Base-by-base conservation (phyloP, 2,888 invertebrate species). In the Lamellibrachia columna region DNA sequence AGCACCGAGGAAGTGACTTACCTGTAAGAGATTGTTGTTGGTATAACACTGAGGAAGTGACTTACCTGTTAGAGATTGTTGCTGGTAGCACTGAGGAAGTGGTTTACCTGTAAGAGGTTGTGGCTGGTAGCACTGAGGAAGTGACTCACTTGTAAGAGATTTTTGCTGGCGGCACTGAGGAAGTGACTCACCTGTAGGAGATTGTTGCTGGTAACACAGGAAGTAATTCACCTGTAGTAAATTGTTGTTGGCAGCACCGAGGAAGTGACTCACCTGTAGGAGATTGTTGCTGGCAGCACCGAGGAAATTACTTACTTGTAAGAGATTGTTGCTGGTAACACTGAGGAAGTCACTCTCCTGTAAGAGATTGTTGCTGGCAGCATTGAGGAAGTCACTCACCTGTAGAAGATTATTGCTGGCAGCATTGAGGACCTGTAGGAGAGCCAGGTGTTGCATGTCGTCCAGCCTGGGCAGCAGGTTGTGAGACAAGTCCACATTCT, bases 21-120 rank as follows among this genome's bases (percentile, higher is more conserved):
- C 96, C 95, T 96, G 94, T 40, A 95, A 93, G 7, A 96, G 92
- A 93, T 95, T 96, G 93, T 96, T 96, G 52, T 94, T 93, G 8
- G 95, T 28, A 28, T 28, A 7, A 95, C 94, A 92, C 95, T 93
- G 15, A 96, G 94, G n/a, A 92, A 7, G 3, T 58, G 4, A 58
- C 58, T 58, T 7, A 7, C 58, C 58, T 58, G 58, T 91, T 8
- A 91, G 90, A 90, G 40, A 90, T 40, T 90, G 40, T 90, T 52
- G 9, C 15, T 11, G 52, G 40, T 2, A 52, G 52, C 90, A 52
- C 8, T 52, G 40, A 90, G 22, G 9, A 90, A 9, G 0, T 75
- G 28, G 28, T 28, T 28, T 28, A 28, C 28, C 28, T 28, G 28
- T 28, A 28, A 28, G 28, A 28, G 28, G 28, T 28, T 28, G 28